A percentile compares a stretch with the other conserved stretches of the same genome.
Conservation (phyloP, 2,113 vertebrate genomes). For the Barnardius zonarius region DNA sequence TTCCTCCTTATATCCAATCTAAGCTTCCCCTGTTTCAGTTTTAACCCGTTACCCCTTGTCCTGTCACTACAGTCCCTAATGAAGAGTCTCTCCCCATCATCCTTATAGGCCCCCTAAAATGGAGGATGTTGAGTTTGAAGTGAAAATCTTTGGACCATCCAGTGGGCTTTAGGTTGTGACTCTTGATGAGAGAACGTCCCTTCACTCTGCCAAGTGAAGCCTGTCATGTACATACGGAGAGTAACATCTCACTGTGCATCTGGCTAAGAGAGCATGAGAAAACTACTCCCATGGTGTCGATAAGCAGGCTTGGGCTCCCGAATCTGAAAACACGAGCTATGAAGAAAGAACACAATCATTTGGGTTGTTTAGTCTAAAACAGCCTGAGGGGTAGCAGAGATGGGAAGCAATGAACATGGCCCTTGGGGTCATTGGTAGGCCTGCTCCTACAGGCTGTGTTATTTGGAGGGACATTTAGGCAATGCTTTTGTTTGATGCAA, state of each 20-base stretch:
- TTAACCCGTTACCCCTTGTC: too few relatives aligned
- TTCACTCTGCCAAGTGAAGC: not conserved
- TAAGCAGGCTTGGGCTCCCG: not conserved
- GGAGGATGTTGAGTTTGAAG: not conserved
- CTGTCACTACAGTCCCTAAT: too few relatives aligned
- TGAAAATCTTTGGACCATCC: not conserved
- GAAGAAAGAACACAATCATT: not conserved
- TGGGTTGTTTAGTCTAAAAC: not conserved
- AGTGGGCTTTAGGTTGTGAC: not conserved
- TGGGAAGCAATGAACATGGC: not conserved
- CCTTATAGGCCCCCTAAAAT: too few relatives aligned
- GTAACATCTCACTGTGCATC: not conserved
- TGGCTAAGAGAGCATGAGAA: not conserved
- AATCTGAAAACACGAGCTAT: not conserved
- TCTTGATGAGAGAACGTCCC: accelerated
- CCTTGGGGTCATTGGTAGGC: not conserved
- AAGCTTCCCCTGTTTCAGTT: too few relatives aligned
- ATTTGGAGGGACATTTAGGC: not conserved
- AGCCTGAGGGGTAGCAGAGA: not conserved
- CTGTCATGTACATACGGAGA: not conserved
- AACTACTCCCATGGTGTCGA: not conserved
- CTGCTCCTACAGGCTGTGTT: not conserved
- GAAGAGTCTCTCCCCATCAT: too few relatives aligned
- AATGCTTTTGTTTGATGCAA: not conserved
- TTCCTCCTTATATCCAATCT: too few relatives aligned